phyloP scores from a whole-genome alignment of 2,797 vertebrate genomes.

The Enteromius fasciolatus region DNA sequence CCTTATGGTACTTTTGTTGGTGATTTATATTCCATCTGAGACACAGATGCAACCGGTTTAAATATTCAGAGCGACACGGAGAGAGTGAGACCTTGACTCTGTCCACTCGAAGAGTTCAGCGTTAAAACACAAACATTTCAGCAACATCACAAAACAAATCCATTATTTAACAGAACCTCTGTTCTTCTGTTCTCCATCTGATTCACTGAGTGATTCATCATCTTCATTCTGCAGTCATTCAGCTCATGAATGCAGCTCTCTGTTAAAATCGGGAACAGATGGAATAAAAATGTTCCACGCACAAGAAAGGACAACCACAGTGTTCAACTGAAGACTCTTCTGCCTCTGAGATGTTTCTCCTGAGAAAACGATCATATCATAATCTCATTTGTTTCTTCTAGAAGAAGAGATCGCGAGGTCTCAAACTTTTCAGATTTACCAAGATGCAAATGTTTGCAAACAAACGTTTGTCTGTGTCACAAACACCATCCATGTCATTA shows the following conservation, averaged over 20 bases:
- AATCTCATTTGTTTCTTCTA: not conserved
- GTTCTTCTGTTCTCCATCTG: not conserved
- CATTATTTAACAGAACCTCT: not conserved
- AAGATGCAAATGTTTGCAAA: not conserved
- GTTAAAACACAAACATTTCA: not conserved
- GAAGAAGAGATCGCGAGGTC: not conserved
- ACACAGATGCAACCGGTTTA: not conserved
- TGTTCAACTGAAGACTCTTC: not conserved
- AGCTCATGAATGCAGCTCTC: slow-evolving; percentile 2
- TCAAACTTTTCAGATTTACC: not conserved
- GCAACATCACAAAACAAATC: slow-evolving; percentile 4
- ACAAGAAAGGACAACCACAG: not conserved
- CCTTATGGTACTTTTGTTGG: not conserved
- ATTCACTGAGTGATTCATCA: slow-evolving; percentile 8
- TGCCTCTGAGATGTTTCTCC: not conserved
- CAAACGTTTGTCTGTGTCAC: not conserved
- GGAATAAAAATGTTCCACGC: not conserved
- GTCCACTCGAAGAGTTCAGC: not conserved
- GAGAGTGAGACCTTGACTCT: not conserved
- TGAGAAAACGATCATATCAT: not conserved
- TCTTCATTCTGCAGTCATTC: not conserved
- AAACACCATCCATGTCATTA: not conserved
- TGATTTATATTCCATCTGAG: not conserved
- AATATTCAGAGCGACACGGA: not conserved
- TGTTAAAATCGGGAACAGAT: not conserved